Evolutionary conservation across 2,888 invertebrate genomes (phyloP).

Genomic region (Drosophila flavopinicola): DNA sequence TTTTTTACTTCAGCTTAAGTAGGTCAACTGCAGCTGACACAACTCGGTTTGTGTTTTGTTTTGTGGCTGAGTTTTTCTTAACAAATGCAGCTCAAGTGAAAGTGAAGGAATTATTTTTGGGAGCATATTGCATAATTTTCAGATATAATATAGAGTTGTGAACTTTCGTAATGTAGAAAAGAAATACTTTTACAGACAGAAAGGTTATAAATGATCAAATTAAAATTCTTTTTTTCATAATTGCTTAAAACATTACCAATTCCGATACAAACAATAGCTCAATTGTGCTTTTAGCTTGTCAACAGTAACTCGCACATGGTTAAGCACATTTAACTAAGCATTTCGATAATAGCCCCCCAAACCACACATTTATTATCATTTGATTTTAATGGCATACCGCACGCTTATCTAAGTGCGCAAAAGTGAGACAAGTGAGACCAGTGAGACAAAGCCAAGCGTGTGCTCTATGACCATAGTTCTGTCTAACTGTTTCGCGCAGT

Average conservation of each 20-base stretch:
- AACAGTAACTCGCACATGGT: slow-evolving; percentile 15
- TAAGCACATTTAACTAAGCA: neutral
- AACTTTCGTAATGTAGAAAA: no score
- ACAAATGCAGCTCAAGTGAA: slow-evolving; percentile 24
- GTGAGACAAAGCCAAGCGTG: slow-evolving; percentile 1
- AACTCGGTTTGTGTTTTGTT: slow-evolving; percentile 18
- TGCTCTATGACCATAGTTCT: neutral
- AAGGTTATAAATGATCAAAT: no score
- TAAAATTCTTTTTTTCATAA: no score
- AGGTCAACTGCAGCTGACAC: slow-evolving; percentile 59
- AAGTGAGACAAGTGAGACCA: slow-evolving; percentile 19
- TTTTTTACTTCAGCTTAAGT: slow-evolving; percentile 44
- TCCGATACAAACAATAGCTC: neutral
- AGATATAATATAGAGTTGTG: neutral
- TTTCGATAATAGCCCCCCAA: slow-evolving; percentile 9
- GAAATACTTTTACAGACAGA: no score
- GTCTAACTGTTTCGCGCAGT: slow-evolving; percentile 51
- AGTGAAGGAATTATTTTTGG: slow-evolving; percentile 22
- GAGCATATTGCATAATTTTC: slow-evolving; percentile 15
- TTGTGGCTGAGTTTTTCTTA: slow-evolving; percentile 36
- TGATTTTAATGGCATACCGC: slow-evolving; percentile 47
- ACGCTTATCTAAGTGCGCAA: slow-evolving; percentile 73
- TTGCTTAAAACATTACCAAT: neutral
- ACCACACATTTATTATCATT: slow-evolving; percentile 52
- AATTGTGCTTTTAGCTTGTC: neutral